These are phyloP conservation scores for Osmoderma eremita DNA, from an alignment of 2,888 invertebrate species.

Conservation along the genomic window DNA sequence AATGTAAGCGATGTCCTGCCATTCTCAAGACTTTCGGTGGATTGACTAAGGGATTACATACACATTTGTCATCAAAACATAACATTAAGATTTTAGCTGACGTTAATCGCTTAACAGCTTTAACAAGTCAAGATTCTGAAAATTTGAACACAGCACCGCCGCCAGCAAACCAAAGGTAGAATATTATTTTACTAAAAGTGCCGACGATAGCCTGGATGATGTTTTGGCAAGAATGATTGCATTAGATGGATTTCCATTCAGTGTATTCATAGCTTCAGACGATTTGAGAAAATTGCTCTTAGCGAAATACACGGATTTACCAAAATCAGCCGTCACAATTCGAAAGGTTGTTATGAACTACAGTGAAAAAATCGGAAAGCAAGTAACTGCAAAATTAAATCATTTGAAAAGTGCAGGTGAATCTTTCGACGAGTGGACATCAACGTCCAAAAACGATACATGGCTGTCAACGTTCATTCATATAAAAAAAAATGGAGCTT, in stretches of 20 bases:
- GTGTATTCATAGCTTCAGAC: constrained; percentile 1
- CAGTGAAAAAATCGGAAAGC: too few species aligned
- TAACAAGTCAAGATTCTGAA: constrained; percentile 1
- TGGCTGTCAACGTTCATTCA: not conserved
- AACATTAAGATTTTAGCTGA: constrained; percentile 13
- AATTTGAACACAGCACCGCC: not conserved
- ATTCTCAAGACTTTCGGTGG: too few species aligned
- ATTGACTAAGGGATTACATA: too few species aligned
- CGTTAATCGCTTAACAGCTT: constrained; percentile 1
- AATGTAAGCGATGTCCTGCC: too few species aligned
- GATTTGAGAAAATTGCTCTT: constrained; percentile 5
- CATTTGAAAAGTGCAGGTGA: not conserved
- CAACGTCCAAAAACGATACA: not conserved
- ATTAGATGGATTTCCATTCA: not conserved
- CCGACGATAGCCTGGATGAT: constrained; percentile 11
- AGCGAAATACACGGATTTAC: constrained; percentile 4
- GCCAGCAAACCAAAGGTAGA: not conserved
- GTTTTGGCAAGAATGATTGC: constrained; percentile 5
- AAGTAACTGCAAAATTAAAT: not conserved
- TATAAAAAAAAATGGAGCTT: not conserved
- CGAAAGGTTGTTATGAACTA: not conserved
- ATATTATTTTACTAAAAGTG: constrained; percentile 7
- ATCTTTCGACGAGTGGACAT: not conserved
- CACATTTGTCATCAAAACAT: constrained; percentile 4
- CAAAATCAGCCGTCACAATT: constrained; percentile 7